These are phyloP conservation scores for Tenrec ecaudatus DNA, from an alignment of 2,113 vertebrate genomes.

Conservation along the genomic window DNA sequence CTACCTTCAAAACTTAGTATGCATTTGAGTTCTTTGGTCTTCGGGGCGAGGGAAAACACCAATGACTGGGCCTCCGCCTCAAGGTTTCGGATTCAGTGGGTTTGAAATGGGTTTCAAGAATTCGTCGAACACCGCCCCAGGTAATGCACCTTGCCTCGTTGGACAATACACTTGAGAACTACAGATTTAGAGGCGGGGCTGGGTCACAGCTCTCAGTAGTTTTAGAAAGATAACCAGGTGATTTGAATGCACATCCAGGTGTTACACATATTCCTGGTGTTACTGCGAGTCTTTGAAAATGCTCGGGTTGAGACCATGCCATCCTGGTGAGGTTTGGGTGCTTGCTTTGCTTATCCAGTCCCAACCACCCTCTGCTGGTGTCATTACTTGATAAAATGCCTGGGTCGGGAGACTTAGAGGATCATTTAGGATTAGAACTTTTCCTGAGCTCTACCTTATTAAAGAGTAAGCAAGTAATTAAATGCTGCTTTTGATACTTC, in stretches of 20 bases:
- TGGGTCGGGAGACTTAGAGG: background rate
- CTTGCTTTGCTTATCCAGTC: background rate
- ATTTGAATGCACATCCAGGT: background rate
- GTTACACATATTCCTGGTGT: background rate
- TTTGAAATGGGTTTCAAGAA: background rate
- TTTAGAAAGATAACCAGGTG: background rate
- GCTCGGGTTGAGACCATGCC: background rate
- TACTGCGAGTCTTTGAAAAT: background rate
- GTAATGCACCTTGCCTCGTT: background rate
- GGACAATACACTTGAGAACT: background rate
- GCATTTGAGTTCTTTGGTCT: background rate
- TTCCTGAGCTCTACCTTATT: background rate
- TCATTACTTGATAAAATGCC: background rate
- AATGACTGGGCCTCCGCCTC: background rate
- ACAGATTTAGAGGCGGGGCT: background rate
- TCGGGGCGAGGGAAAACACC: background rate
- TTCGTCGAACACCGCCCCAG: background rate
- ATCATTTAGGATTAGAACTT: background rate
- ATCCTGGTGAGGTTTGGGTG: background rate
- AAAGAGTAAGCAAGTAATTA: slow-evolving; percentile 2
- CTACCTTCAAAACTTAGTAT: background rate
- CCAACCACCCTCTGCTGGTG: background rate
- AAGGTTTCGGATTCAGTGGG: background rate
- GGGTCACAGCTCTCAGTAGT: background rate
- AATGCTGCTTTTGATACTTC: background rate